Conservation (phyloP, 2,888 invertebrate species). For the Drosophila setosimentum region DNA sequence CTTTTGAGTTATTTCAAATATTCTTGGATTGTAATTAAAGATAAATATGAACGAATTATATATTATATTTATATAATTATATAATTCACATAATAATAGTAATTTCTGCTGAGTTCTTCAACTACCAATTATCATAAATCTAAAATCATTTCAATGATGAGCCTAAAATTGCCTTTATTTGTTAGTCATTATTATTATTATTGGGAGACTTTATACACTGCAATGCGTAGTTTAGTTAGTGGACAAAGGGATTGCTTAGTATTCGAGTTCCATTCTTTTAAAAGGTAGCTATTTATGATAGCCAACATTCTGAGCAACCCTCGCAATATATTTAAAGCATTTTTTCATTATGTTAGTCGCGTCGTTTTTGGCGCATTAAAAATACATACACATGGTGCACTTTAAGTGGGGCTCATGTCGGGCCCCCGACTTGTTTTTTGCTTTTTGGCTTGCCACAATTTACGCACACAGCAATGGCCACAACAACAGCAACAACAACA, state of each 20-base stretch:
- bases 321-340: slow-evolving; percentile 24
- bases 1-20: background rate
- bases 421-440: background rate
- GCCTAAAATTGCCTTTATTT: background rate
- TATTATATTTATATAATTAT: too few relatives aligned
- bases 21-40: background rate
- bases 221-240: background rate
- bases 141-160: background rate
- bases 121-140: background rate
- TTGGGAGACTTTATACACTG: too few relatives aligned
- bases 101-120: background rate
- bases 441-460: slow-evolving; percentile 46
- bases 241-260: too few relatives aligned
- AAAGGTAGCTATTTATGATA: background rate
- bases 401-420: slow-evolving; percentile 34
- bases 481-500: slow-evolving; percentile 23
- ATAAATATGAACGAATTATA: background rate
- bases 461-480: slow-evolving; percentile 27
- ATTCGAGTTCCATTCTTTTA: too few relatives aligned
- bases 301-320: background rate
- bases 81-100: background rate
- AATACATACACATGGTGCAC: slow-evolving; percentile 27
- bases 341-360: slow-evolving; percentile 6
- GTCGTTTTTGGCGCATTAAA: slow-evolving; percentile 21
- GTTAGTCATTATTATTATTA: background rate